Evolutionary conservation across 2,797 vertebrate species (phyloP), one percentile per base, ranked within the genome.

Genomic region (Cyclura pinguis): DNA sequence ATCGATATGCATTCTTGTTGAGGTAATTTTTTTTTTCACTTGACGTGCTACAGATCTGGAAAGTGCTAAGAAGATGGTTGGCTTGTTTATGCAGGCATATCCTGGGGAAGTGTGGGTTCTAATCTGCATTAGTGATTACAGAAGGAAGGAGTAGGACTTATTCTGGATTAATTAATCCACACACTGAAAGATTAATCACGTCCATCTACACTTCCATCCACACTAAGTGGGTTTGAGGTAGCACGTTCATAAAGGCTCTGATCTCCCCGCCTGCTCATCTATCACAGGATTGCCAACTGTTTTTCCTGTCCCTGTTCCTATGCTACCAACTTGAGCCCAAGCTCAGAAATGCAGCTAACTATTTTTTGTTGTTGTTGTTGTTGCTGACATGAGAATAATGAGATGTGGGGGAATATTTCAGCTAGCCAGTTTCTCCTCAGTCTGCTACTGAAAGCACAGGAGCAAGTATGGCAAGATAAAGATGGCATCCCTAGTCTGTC

Each of bases 141-240:
- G 50, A 78, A 72, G 20, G 8, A 47, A 80, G 20, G 29, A 32
- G 74, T 50, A 2, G 64, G 24, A 72, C 20, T 85, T 86, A 72
- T 81, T 59, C 62, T 18, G 50, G 64, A 42, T 62, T 81, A 59
- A 85, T 80, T 80, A 73, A 81, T 86, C 64, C 84, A 10, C 84
- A 10, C 27, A 35, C 13, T 76, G 22, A 84, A 64, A 35, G 84
- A 35, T 18, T 29, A 8, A 72, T 80, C 52, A 12, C 52, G 64
- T n/a, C 38, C 64, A 29, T 27, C 10, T 0, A 35, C 13, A 74
- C 32, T 47, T 14, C 13, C 42, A 62, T 62, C 84, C 27, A 29
- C 20, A 9, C 74, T 55, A 90, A 90, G 67, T 22, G 13, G 27
- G 59, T 69, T 81, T 47, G 77, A 90, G 38, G 24, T 16, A 1